Evolutionary conservation across 2,113 vertebrate genomes (phyloP).

Genomic region (Hypocryptadius cinnamomeus): DNA sequence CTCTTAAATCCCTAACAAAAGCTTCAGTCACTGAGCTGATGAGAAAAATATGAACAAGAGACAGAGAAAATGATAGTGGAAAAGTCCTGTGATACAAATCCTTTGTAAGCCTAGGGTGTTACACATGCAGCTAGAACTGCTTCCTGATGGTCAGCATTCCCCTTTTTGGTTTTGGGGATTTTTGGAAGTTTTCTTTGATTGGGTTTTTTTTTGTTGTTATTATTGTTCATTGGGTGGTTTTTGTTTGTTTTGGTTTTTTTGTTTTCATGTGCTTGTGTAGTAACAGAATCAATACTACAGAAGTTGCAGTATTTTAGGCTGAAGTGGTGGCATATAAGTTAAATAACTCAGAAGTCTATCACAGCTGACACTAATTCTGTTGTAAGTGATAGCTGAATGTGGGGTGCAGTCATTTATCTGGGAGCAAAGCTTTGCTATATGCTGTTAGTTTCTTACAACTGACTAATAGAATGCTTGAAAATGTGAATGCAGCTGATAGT

Average conservation of each 20-base stretch:
- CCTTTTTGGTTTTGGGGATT: background rate
- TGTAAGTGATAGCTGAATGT: background rate
- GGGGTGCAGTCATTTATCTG: background rate
- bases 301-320: background rate
- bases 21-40: background rate
- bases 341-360: background rate
- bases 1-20: background rate
- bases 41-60: background rate
- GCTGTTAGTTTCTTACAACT: background rate
- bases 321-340: background rate
- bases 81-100: background rate
- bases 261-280: background rate
- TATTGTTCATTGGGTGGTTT: background rate
- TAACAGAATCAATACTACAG: background rate
- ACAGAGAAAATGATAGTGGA: background rate
- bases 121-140: background rate
- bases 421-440: background rate
- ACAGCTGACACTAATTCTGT: background rate
- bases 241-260: background rate
- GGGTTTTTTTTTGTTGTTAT: no score
- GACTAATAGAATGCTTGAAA: background rate
- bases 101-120: background rate
- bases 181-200: background rate
- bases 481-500: background rate
- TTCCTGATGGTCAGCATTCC: background rate